A percentile compares a stretch with the other conserved stretches of the same genome.
Evolutionary conservation across 1,140 invertebrate genomes (phyloP).

Genomic region (Coenobita brevimanus): DNA sequence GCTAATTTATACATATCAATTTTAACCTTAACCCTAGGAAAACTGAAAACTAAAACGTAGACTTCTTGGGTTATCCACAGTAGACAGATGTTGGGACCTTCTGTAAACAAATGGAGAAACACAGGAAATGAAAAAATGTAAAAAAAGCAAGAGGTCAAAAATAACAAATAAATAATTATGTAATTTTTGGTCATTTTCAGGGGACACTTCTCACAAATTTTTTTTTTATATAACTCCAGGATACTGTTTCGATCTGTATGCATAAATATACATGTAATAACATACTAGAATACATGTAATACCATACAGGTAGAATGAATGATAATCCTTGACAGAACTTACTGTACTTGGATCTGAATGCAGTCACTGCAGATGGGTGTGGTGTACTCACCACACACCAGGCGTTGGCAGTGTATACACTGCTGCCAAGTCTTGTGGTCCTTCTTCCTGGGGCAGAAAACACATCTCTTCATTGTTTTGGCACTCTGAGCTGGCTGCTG

Average conservation of each 20-base stretch:
- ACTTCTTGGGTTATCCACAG: too few relatives aligned
- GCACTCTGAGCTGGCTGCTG: neutral
- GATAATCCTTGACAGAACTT: slow-evolving; percentile 22
- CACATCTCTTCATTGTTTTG: too few relatives aligned
- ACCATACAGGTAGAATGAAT: slow-evolving; percentile 27
- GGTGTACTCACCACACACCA: slow-evolving; percentile 15
- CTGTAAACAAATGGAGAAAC: slow-evolving; percentile 22
- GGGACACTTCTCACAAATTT: neutral
- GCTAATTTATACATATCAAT: too few relatives aligned
- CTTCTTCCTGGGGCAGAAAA: slow-evolving; percentile 26
- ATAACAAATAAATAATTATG: neutral
- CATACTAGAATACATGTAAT: too few relatives aligned
- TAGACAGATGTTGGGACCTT: too few relatives aligned
- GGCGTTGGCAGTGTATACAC: too few relatives aligned
- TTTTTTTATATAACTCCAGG: neutral
- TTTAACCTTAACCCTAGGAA: too few relatives aligned
- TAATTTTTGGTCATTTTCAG: slow-evolving; percentile 23
- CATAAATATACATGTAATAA: neutral
- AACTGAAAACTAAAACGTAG: too few relatives aligned
- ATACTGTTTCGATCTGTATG: neutral
- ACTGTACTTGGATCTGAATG: slow-evolving; percentile 23
- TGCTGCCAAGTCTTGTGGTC: slow-evolving; percentile 12
- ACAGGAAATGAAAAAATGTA: slow-evolving; percentile 16
- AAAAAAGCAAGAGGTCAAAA: neutral
- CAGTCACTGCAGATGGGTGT: too few relatives aligned